Base-by-base conservation (phyloP, 2,888 invertebrate species). In the Folsomia manolachei region DNA sequence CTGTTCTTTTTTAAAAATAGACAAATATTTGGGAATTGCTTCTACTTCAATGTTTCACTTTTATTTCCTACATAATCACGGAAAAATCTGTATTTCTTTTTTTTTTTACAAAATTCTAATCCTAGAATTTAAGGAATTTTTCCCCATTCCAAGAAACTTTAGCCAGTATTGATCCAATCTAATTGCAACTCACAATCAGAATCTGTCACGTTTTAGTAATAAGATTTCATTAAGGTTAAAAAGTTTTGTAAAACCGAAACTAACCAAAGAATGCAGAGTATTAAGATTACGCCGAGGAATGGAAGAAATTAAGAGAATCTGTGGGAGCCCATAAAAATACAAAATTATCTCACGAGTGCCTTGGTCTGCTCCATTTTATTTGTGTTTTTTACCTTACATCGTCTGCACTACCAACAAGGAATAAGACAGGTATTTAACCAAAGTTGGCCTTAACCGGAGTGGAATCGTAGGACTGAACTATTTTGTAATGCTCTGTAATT, bases 401-500 rank as follows among this genome's bases (percentile, higher is more conserved):
- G 11, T 19, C n/a, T 39, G 7, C 56, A 56, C 21, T 56, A n/a
- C n/a, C n/a, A 56, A 18, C 7, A 56, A 56, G 11, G 11, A 56
- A 19, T 18, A 7, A n/a, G 56, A 39, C 39, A 39, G 39, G n/a
- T n/a, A n/a, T n/a, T n/a, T n/a, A n/a, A n/a, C n/a, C n/a, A n/a
- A n/a, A n/a, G n/a, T n/a, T n/a, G n/a, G n/a, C n/a, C n/a, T n/a
- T n/a, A n/a, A n/a, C n/a, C n/a, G n/a, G 39, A 39, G 39, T 39
- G 39, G 7, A 39, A 39, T 14, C n/a, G n/a, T n/a, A 39, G 14
- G 14, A 39, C 7, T 39, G 39, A 39, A 39, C 39, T 39, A 66
- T n/a, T n/a, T n/a, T n/a, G n/a, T 67, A 67, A 67, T 67, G 67
- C 67, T 11, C 60, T 26, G 26, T 67, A 67, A 67, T 67, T 67